Evolutionary conservation across 2,113 vertebrate species (phyloP).

Genomic region (Coptodon rendalli): DNA sequence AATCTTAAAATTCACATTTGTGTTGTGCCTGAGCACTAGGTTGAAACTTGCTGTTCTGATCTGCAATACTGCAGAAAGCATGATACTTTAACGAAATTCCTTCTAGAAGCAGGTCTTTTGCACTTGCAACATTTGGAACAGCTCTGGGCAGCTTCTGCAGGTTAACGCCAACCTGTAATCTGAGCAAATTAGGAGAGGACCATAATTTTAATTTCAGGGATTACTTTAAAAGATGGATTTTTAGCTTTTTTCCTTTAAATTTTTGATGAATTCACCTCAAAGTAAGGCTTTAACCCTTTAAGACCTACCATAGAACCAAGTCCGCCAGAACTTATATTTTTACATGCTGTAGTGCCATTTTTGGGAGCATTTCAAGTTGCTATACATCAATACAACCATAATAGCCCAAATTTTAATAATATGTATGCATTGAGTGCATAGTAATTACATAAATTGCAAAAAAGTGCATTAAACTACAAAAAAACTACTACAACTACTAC

Average conservation of each 20-base stretch:
- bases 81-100: neutral
- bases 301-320: too few relatives aligned
- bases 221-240: neutral
- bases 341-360: too few relatives aligned
- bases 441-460: too few relatives aligned
- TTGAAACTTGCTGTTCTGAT: neutral
- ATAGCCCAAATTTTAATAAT: too few relatives aligned
- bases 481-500: too few relatives aligned
- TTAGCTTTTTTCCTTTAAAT: neutral
- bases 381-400: too few relatives aligned
- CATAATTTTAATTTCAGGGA: neutral
- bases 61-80: neutral
- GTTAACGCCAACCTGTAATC: neutral
- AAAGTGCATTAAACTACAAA: too few relatives aligned
- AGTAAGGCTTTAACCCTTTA: neutral
- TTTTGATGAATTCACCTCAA: neutral
- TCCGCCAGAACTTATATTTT: too few relatives aligned
- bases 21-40: neutral
- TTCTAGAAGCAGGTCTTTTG: neutral
- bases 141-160: neutral
- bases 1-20: neutral
- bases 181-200: neutral
- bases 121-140: neutral
- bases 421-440: too few relatives aligned
- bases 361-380: too few relatives aligned